Conservation (phyloP, 2,888 invertebrate genomes). For the Epinotia bilunana region DNA sequence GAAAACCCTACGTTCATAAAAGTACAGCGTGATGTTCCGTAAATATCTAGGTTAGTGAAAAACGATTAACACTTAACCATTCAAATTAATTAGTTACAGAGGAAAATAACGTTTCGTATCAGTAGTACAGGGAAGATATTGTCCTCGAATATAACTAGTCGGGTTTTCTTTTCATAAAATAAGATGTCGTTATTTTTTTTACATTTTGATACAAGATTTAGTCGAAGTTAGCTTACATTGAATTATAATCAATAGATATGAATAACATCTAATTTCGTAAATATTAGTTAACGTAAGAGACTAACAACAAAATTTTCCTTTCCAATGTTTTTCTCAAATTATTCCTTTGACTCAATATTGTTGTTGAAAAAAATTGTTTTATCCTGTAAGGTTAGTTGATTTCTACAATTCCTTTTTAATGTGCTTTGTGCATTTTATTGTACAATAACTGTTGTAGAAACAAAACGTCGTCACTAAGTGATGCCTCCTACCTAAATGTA, state of each 20-base stretch:
- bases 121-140: slow-evolving; percentile 33
- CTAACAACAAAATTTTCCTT: slow-evolving; percentile 68
- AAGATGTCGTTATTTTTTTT: slow-evolving; percentile 62
- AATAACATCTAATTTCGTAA: slow-evolving; percentile 76
- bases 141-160: slow-evolving; percentile 32
- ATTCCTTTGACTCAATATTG: slow-evolving; percentile 48
- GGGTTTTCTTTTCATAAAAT: slow-evolving; percentile 38
- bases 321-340: slow-evolving; percentile 56
- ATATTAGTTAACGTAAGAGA: slow-evolving; percentile 73
- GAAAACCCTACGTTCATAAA: slow-evolving; percentile 31
- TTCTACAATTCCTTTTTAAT: slow-evolving; percentile 61
- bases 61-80: slow-evolving; percentile 26
- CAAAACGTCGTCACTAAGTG: slow-evolving; percentile 80
- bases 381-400: slow-evolving; percentile 48
- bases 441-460: slow-evolving; percentile 62
- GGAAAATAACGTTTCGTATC: slow-evolving; percentile 14
- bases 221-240: slow-evolving; percentile 76
- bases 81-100: slow-evolving; percentile 32
- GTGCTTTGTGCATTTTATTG: slow-evolving; percentile 72
- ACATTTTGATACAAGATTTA: slow-evolving; percentile 74
- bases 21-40: slow-evolving; percentile 10
- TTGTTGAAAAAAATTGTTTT: slow-evolving; percentile 3
- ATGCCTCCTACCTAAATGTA: slow-evolving; percentile 58
- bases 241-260: slow-evolving; percentile 69
- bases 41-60: slow-evolving; percentile 15